phyloP scores from a whole-genome alignment of 2,113 vertebrate genomes.

The Oreocharis arfaki region DNA sequence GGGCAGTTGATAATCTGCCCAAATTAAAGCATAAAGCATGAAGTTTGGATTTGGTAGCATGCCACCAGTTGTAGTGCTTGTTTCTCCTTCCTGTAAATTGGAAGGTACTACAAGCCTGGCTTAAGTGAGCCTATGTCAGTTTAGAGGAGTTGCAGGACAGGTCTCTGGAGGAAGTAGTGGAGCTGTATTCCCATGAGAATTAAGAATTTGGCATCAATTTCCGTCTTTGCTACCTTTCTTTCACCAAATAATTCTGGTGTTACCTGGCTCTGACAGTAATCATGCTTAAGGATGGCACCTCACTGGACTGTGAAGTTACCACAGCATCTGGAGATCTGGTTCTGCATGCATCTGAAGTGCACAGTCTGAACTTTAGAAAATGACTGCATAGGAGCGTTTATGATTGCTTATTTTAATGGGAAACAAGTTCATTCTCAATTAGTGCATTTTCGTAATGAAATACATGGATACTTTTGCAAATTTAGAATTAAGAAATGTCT shows the following conservation, averaged over 20 bases:
- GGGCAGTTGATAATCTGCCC: not conserved
- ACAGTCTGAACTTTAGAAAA: not conserved
- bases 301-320: not conserved
- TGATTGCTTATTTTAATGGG: not conserved
- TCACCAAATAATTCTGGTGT: not conserved
- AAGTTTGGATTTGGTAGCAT: not conserved
- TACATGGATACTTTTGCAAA: slow-evolving; percentile 9
- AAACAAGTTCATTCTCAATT: not conserved
- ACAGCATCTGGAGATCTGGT: not conserved
- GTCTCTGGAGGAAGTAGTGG: not conserved
- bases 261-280: not conserved
- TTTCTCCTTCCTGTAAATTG: not conserved
- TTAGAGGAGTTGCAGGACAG: not conserved
- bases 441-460: slow-evolving; percentile 2
- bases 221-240: not conserved
- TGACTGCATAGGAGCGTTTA: not conserved
- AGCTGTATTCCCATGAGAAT: not conserved
- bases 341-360: not conserved
- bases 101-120: not conserved
- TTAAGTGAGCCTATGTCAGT: not conserved
- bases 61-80: not conserved
- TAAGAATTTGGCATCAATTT: not conserved
- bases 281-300: not conserved
- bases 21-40: not conserved
- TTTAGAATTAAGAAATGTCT: not conserved